These are phyloP conservation scores for Lacerta agilis DNA, from an alignment of 2,797 vertebrate species.

Conservation along the genomic window DNA sequence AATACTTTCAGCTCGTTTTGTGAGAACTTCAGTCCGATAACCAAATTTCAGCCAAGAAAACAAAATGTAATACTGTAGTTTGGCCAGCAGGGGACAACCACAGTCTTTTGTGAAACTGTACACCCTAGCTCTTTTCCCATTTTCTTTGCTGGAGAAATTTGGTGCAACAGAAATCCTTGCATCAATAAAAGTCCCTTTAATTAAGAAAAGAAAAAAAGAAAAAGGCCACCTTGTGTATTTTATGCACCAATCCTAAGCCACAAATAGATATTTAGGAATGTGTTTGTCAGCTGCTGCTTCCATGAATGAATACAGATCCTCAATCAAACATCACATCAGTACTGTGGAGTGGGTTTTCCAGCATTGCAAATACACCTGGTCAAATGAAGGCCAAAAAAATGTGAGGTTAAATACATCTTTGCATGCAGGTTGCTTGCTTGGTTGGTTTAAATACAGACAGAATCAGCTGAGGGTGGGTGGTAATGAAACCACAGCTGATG, in stretches of 20 bases:
- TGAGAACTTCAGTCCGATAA: background rate
- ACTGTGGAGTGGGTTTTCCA: background rate
- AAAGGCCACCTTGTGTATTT: background rate
- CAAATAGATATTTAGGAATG: background rate
- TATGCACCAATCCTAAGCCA: background rate
- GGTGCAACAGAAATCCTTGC: background rate
- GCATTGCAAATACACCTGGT: background rate
- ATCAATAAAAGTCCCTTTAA: background rate
- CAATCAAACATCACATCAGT: too few species aligned
- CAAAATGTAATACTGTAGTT: background rate
- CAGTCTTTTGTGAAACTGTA: background rate
- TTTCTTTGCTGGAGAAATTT: background rate
- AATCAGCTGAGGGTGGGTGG: background rate
- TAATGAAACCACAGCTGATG: background rate
- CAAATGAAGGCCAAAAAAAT: background rate
- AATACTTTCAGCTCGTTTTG: background rate
- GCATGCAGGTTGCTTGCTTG: background rate
- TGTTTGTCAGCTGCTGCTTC: background rate
- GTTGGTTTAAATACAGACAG: background rate
- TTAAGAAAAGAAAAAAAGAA: background rate
- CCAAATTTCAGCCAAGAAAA: background rate
- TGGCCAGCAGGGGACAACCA: constrained; percentile 28
- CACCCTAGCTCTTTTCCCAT: background rate
- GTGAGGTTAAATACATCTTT: background rate
- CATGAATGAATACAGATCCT: background rate